Conservation (phyloP, 2,888 invertebrate genomes). For the Drosophila paranaensis region DNA sequence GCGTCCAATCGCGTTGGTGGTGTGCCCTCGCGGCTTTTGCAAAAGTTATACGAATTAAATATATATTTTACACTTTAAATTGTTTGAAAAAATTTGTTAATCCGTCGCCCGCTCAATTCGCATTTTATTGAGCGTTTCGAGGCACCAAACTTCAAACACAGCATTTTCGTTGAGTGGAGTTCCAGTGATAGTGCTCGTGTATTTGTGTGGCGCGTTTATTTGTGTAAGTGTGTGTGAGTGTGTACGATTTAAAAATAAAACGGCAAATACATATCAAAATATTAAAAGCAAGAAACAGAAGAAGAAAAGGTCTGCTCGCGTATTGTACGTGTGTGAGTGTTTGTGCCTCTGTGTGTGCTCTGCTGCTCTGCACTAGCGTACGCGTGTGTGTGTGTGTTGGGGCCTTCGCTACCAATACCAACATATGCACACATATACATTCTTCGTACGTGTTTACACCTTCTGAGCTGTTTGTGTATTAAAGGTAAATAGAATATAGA, state of each 20-base stretch:
- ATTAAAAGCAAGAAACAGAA: conserved; percentile 62
- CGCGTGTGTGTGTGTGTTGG: conserved; percentile 31
- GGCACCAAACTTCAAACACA: not conserved
- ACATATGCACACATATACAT: conserved; percentile 35
- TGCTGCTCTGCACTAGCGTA: conserved; percentile 35
- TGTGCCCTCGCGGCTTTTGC: conserved; percentile 38
- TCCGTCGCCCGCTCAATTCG: conserved; percentile 10
- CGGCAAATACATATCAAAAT: conserved; percentile 75
- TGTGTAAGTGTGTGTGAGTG: conserved; percentile 42
- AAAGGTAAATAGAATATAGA: conserved; percentile 71
- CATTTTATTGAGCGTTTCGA: conserved; percentile 14
- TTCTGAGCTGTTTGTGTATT: conserved; percentile 63
- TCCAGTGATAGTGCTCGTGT: conserved; percentile 32
- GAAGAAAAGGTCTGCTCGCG: conserved; percentile 37
- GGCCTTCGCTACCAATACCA: conserved; percentile 43
- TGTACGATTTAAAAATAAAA: conserved; percentile 78
- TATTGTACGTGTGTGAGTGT: conserved; percentile 17
- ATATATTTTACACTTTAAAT: conserved; percentile 9
- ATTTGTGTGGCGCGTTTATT: conserved; percentile 13
- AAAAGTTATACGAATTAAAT: conserved; percentile 16
- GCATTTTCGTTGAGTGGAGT: conserved; percentile 16
- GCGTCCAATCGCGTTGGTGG: conserved; percentile 48
- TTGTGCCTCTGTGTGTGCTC: conserved; percentile 10
- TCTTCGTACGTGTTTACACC: conserved; percentile 62
- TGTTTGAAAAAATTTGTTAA: conserved; percentile 4